phyloP scores from a whole-genome alignment of 2,797 vertebrate species.

The Chelmon rostratus region DNA sequence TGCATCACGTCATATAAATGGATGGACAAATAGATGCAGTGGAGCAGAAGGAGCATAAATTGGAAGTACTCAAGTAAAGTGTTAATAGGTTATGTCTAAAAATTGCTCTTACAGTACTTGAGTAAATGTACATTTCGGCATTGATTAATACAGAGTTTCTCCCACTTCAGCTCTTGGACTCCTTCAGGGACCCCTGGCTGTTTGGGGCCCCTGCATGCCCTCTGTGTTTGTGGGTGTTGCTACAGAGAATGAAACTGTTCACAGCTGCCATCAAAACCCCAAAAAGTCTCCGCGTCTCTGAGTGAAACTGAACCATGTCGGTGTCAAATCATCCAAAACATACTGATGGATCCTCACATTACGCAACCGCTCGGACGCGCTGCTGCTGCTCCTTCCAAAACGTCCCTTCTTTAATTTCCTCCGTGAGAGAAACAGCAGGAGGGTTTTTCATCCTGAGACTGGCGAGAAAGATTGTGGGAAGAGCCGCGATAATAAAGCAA shows the following conservation, averaged over 20 bases:
- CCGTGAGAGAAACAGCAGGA: constrained; percentile 7
- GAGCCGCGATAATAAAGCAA: background rate
- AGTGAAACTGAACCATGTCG: background rate
- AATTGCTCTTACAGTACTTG: too few species aligned
- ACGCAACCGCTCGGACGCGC: constrained; percentile 33
- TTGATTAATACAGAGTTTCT: too few species aligned
- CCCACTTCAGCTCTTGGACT: too few species aligned
- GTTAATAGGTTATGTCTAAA: too few species aligned
- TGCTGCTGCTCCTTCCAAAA: background rate
- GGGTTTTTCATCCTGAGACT: background rate
- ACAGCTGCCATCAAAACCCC: background rate
- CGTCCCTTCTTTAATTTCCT: constrained; percentile 10
- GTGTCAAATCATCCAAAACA: constrained; percentile 1
- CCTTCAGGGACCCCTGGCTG: background rate
- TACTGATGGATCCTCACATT: constrained; percentile 19
- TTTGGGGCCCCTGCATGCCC: background rate
- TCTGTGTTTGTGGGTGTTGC: background rate
- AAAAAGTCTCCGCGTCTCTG: background rate
- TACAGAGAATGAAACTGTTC: background rate
- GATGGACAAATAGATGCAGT: too few species aligned
- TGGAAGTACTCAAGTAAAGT: background rate
- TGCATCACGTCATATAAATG: background rate
- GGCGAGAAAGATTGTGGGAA: background rate
- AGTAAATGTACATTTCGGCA: background rate
- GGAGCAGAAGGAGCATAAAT: background rate